Conservation (phyloP, 2,797 vertebrate genomes). For the Spinus pinus region DNA sequence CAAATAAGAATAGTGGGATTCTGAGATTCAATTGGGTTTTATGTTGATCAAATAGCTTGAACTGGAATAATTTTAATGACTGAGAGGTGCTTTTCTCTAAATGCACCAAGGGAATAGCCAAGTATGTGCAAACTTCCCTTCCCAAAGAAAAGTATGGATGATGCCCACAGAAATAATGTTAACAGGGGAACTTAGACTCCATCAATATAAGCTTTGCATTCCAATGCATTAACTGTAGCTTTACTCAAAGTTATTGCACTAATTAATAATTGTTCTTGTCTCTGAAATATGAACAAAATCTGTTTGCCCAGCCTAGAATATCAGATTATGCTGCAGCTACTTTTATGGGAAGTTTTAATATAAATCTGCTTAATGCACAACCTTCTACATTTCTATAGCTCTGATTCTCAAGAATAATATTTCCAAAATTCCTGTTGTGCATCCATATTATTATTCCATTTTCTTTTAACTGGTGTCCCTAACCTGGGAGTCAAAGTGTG, state of each 20-base stretch:
- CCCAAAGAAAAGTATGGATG: background rate
- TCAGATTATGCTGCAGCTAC: background rate
- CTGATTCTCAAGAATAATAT: slow-evolving; percentile 47
- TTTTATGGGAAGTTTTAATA: background rate
- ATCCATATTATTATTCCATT: slow-evolving; percentile 48
- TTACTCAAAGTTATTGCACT: background rate
- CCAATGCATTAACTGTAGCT: slow-evolving; percentile 11
- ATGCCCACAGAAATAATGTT: background rate
- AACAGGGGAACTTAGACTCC: background rate
- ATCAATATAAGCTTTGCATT: slow-evolving; percentile 28
- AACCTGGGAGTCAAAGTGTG: background rate
- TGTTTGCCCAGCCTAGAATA: slow-evolving; percentile 4
- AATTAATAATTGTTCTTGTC: slow-evolving; percentile 48
- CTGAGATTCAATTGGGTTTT: background rate
- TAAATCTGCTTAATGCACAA: background rate
- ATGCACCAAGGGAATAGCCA: background rate
- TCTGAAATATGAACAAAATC: slow-evolving; percentile 28
- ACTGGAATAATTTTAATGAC: background rate
- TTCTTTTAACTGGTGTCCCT: slow-evolving; percentile 44
- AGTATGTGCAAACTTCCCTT: accelerated
- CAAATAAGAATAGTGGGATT: background rate
- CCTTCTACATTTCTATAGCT: background rate
- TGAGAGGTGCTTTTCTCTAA: background rate
- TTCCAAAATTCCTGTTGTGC: slow-evolving; percentile 43
- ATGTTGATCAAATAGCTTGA: background rate